A percentile compares a stretch with the other conserved stretches of the same genome.
phyloP scores from a whole-genome alignment of 1,140 invertebrate genomes.

The Caenorhabditis elegans region WBcel235 BX284606.5:3968001-3968500 shows the following conservation, averaged over 20 bases:
- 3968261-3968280: background rate
- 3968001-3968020: no score
- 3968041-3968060: no score
- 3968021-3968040: no score
- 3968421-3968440: background rate
- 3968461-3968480: conserved; percentile 2
- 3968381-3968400: background rate
- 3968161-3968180: background rate
- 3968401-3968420: background rate
- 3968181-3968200: background rate
- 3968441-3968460: background rate
- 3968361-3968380: conserved; percentile 7
- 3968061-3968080: no score
- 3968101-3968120: background rate
- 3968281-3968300: background rate
- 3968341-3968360: background rate
- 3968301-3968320: background rate
- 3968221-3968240: background rate
- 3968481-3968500: background rate
- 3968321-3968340: background rate
- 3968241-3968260: background rate
- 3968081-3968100: background rate
- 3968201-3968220: background rate
- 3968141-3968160: conserved; percentile 23
- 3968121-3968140: background rate